A percentile compares a stretch with the other conserved stretches of the same genome.
Conservation (phyloP, 2,888 invertebrate species). For the Platycheirus rosarum region DNA sequence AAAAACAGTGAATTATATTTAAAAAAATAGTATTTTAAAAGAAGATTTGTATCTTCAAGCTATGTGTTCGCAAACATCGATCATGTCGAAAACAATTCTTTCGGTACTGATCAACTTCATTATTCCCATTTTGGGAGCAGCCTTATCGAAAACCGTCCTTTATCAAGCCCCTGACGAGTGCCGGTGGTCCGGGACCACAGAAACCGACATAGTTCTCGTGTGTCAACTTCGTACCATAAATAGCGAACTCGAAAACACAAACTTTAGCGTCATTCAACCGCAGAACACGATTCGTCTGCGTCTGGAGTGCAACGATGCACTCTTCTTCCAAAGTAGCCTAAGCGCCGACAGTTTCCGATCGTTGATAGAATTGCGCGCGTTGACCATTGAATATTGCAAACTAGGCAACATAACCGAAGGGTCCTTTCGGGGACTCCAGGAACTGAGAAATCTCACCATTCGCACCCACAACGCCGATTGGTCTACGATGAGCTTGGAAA, state of each 20-base stretch:
- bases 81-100: conserved; percentile 78
- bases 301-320: conserved; percentile 91
- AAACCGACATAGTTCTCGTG: conserved; percentile 87
- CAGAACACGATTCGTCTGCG: conserved; percentile 91
- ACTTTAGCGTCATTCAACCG: conserved; percentile 93
- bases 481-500: conserved; percentile 92
- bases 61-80: conserved; percentile 76
- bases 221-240: conserved; percentile 92
- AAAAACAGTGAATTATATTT: conserved; percentile 31
- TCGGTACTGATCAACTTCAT: conserved; percentile 81
- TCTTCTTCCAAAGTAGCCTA: conserved; percentile 91
- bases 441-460: conserved; percentile 92
- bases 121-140: conserved; percentile 81
- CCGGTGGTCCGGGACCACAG: conserved; percentile 82
- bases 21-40: conserved; percentile 56
- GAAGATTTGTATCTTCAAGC: conserved; percentile 28
- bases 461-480: conserved; percentile 93
- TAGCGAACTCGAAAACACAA: conserved; percentile 93
- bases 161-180: conserved; percentile 95
- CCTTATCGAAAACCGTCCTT: conserved; percentile 82
- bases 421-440: conserved; percentile 90
- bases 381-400: conserved; percentile 94
- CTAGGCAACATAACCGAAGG: conserved; percentile 92
- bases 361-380: conserved; percentile 90
- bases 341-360: conserved; percentile 91